phyloP scores from a whole-genome alignment of 1,140 invertebrate genomes.

The Mylabris phalerata region DNA sequence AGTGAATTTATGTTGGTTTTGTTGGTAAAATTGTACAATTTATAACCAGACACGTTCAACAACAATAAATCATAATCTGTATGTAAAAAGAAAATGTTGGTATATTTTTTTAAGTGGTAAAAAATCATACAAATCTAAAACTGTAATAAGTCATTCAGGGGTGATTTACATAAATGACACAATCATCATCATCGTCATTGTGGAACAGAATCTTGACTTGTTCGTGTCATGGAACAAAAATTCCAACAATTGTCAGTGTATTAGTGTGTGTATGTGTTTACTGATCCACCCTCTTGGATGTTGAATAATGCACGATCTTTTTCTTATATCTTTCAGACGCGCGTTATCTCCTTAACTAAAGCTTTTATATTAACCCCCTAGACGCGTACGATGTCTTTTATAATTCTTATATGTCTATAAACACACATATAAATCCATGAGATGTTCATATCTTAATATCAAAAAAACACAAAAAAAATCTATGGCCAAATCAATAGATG shows the following conservation, averaged over 20 bases:
- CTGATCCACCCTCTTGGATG: slow-evolving; percentile 15
- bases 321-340: slow-evolving; percentile 11
- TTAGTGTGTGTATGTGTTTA: neutral
- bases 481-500: no score
- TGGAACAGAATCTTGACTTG: slow-evolving; percentile 9
- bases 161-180: slow-evolving; percentile 15
- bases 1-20: slow-evolving; percentile 5
- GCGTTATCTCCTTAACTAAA: slow-evolving; percentile 32
- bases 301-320: slow-evolving; percentile 30
- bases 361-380: slow-evolving; percentile 28
- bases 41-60: slow-evolving; percentile 6
- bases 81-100: slow-evolving; percentile 9
- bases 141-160: slow-evolving; percentile 10
- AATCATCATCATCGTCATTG: slow-evolving; percentile 1
- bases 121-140: slow-evolving; percentile 15
- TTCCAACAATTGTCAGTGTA: slow-evolving; percentile 5
- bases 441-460: neutral
- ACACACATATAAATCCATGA: neutral
- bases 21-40: neutral
- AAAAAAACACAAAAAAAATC: neutral
- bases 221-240: slow-evolving; percentile 18
- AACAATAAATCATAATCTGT: slow-evolving; percentile 16
- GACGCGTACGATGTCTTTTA: slow-evolving; percentile 19
- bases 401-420: slow-evolving; percentile 14
- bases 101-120: neutral